These are phyloP conservation scores for Propithecus coquereli DNA, from an alignment of 2,113 vertebrate species.

Conservation along the genomic window DNA sequence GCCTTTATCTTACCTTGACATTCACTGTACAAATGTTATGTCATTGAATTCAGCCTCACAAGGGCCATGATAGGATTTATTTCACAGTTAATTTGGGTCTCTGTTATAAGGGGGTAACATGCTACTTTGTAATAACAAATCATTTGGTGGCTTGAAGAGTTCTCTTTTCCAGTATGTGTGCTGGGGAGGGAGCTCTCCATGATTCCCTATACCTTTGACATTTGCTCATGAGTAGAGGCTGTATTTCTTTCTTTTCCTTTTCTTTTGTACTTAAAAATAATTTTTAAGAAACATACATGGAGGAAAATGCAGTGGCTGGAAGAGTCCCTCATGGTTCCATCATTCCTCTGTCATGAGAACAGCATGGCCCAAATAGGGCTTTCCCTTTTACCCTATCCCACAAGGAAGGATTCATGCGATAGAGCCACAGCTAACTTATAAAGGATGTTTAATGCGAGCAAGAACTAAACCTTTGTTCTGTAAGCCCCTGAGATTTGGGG, in stretches of 20 bases:
- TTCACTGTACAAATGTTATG: neutral
- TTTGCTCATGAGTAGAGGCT: neutral
- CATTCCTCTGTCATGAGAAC: neutral
- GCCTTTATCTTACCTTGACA: neutral
- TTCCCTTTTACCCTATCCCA: neutral
- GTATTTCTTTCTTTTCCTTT: neutral
- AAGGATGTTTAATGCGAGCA: neutral
- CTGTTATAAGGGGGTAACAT: neutral
- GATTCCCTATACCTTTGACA: neutral
- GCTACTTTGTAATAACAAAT: neutral
- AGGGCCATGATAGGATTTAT: neutral
- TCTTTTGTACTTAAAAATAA: neutral
- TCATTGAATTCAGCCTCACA: neutral
- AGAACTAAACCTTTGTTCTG: neutral
- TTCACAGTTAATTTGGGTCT: neutral
- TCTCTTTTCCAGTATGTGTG: neutral
- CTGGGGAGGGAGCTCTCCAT: neutral
- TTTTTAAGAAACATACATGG: neutral
- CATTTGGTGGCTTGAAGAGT: neutral
- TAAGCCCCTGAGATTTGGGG: neutral
- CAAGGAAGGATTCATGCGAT: neutral
- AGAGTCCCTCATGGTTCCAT: neutral
- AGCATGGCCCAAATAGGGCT: neutral
- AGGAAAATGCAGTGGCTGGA: neutral
- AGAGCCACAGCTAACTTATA: neutral